Evolutionary conservation across 2,797 vertebrate genomes (phyloP).

Genomic region (Siniperca scherzeri): DNA sequence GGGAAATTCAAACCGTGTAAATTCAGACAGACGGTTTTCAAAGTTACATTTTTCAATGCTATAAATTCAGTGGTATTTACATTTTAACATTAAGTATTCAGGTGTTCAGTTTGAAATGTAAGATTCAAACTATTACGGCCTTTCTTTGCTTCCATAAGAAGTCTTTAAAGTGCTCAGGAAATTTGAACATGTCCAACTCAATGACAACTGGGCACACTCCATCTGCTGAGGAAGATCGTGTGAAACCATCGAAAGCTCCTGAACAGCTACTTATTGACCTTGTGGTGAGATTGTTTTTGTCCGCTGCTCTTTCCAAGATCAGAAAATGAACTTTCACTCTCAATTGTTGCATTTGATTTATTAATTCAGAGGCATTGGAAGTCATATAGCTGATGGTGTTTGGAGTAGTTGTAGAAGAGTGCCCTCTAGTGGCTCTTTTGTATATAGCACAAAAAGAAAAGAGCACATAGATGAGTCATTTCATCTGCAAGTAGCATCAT

Average conservation of each 20-base stretch:
- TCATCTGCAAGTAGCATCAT: background rate
- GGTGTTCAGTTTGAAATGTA: background rate
- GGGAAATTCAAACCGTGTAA: background rate
- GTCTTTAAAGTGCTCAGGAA: background rate
- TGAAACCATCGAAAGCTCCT: background rate
- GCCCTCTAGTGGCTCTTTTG: conserved; percentile 38
- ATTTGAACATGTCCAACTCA: background rate
- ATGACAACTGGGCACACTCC: background rate
- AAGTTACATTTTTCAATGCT: too few species aligned
- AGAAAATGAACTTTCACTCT: background rate
- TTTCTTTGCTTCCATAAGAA: background rate
- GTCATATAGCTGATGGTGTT: background rate
- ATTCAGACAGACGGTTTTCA: too few species aligned
- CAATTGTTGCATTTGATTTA: background rate
- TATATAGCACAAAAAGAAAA: background rate
- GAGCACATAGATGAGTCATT: conserved; percentile 4
- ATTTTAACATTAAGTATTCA: too few species aligned
- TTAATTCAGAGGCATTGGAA: background rate
- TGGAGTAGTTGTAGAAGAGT: background rate
- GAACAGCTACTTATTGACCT: too few species aligned
- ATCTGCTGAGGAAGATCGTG: background rate
- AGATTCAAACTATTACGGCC: background rate
- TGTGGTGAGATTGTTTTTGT: background rate
- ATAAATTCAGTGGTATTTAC: background rate
- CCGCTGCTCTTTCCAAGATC: background rate